These are phyloP conservation scores for Hirtodrosophila trivittata DNA, from an alignment of 2,888 invertebrate species.

Conservation along the genomic window DNA sequence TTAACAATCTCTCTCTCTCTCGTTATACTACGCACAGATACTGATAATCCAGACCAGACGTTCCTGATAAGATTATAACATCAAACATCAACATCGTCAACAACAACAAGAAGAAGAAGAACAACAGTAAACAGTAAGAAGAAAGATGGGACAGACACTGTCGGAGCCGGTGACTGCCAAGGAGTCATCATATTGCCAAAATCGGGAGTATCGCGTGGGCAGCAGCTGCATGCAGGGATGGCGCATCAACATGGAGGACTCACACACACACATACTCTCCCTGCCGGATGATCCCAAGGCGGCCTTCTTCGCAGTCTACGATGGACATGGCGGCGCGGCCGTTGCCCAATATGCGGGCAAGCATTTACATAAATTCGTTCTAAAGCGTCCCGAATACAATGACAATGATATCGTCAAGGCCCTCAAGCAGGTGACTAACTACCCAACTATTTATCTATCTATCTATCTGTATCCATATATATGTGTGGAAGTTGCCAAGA, in stretches of 20 bases:
- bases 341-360: constrained; percentile 98
- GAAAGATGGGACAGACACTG: constrained; percentile 96
- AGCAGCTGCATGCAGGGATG: constrained; percentile 99
- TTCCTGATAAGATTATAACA: background rate
- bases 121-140: constrained; percentile 14
- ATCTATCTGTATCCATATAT: too few relatives aligned
- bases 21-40: constrained; percentile 28
- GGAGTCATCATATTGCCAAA: constrained; percentile 92
- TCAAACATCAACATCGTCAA: background rate
- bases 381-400: constrained; percentile 92
- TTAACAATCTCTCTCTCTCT: constrained; percentile 32
- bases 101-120: constrained; percentile 9
- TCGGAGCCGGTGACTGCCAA: constrained; percentile 98
- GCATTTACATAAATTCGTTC: constrained; percentile 96
- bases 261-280: constrained; percentile 97
- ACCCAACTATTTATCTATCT: too few relatives aligned
- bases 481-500: too few relatives aligned
- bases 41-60: constrained; percentile 21
- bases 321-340: constrained; percentile 88
- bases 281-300: constrained; percentile 96
- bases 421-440: constrained; percentile 89
- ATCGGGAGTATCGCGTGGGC: constrained; percentile 89
- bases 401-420: constrained; percentile 91
- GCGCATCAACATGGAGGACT: constrained; percentile 99
- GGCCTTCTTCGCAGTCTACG: constrained; percentile 98